Conservation (phyloP, 2,797 vertebrate genomes). For the Microctenopoma steveboyesi region DNA sequence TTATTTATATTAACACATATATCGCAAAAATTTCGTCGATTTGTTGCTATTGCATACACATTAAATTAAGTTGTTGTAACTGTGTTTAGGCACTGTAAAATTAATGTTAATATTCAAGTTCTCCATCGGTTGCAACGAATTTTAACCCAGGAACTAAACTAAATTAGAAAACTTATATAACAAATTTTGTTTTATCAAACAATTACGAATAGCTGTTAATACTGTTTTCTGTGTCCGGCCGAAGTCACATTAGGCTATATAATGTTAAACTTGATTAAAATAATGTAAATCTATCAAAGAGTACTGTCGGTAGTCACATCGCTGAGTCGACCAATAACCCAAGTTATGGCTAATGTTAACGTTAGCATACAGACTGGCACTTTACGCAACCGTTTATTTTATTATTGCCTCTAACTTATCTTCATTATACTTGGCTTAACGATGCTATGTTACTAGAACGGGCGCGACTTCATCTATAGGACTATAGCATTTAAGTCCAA, state of each 20-base stretch:
- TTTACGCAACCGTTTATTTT: not conserved
- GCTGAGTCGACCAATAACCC: not conserved
- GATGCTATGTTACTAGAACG: not conserved
- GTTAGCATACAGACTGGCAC: slow-evolving; percentile 7
- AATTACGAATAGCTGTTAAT: not conserved
- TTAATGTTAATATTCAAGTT: not conserved
- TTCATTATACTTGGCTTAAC: not conserved
- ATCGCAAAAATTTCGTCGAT: no score
- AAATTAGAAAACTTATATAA: not conserved
- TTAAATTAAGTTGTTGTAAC: no score
- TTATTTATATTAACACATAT: no score
- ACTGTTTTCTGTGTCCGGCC: not conserved
- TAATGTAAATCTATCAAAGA: not conserved
- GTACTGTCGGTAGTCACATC: not conserved
- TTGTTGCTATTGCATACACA: no score
- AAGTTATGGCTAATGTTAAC: slow-evolving; percentile 12
- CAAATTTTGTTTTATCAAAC: not conserved
- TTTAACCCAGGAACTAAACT: not conserved
- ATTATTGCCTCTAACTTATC: not conserved
- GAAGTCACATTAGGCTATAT: no score
- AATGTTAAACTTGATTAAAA: not conserved
- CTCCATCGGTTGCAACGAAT: not conserved
- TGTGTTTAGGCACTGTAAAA: no score
- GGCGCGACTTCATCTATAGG: fast-evolving
- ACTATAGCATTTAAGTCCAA: not conserved